Percentiles rank a stretch among this genome's conserved stretches.
Evolutionary conservation across 1,140 invertebrate species (phyloP).

Genomic region (Aphaenogaster rudis): DNA sequence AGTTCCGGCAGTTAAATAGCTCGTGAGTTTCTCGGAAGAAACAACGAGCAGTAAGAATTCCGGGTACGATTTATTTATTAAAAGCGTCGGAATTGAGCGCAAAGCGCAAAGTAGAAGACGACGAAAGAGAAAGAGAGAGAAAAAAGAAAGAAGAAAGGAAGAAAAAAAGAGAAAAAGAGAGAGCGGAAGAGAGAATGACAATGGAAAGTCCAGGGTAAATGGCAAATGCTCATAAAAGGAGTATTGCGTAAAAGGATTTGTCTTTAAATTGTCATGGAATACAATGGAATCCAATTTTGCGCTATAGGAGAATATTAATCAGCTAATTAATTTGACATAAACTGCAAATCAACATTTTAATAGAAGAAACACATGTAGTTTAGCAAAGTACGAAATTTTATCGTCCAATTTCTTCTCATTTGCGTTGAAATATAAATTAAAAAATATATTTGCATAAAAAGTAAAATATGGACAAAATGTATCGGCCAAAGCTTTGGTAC

Average conservation of each 20-base stretch:
- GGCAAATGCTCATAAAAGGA: conserved; percentile 36
- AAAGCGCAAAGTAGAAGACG: conserved; percentile 37
- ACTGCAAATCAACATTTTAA: not conserved
- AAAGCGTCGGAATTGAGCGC: conserved; percentile 57
- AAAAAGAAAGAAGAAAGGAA: not conserved
- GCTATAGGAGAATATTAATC: not conserved
- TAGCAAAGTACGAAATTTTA: not conserved
- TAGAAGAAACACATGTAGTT: not conserved
- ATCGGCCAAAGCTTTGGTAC: no score
- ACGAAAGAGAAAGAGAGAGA: not conserved
- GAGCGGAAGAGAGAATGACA: not conserved
- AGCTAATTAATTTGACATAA: conserved; percentile 18
- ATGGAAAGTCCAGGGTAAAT: not conserved
- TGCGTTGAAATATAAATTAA: not conserved
- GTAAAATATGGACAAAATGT: not conserved
- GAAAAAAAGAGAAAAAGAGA: not conserved
- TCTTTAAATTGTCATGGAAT: conserved; percentile 21
- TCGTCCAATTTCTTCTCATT: not conserved
- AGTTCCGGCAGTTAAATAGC: conserved; percentile 63
- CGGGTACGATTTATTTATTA: conserved; percentile 63
- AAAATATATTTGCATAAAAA: not conserved
- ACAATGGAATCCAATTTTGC: not conserved
- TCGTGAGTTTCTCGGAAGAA: conserved; percentile 51
- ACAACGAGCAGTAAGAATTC: conserved; percentile 53
- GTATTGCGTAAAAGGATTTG: conserved; percentile 23